A percentile compares a stretch with the other conserved stretches of the same genome.
phyloP scores from a whole-genome alignment of 1,140 invertebrate genomes.

The Drosophila eugracilis region DNA sequence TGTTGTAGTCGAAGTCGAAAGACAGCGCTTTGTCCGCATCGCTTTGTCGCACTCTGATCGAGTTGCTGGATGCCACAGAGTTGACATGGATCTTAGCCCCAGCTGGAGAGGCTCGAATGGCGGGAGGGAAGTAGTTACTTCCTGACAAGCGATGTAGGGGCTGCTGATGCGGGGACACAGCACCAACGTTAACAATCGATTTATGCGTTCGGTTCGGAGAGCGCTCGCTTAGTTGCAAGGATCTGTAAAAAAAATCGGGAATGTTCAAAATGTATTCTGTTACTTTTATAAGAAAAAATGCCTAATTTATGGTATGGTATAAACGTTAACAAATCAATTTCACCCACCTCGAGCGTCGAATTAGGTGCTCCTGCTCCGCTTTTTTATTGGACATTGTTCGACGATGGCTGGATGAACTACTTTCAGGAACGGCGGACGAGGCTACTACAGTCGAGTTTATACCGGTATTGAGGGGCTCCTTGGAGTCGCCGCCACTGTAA shows the following conservation, averaged over 20 bases:
- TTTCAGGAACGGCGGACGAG: neutral
- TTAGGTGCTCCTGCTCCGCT: conserved; percentile 75
- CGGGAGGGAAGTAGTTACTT: conserved; percentile 47
- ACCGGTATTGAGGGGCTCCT: conserved; percentile 54
- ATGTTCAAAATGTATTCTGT: neutral
- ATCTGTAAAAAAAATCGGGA: conserved; percentile 53
- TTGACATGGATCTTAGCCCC: conserved; percentile 27
- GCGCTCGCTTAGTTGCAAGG: conserved; percentile 79
- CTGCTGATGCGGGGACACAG: conserved; percentile 47
- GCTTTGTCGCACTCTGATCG: conserved; percentile 46
- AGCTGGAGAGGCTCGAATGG: conserved; percentile 50
- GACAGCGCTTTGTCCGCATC: conserved; percentile 80
- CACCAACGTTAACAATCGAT: conserved; percentile 63
- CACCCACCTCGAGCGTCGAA: conserved; percentile 79
- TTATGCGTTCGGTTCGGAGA: conserved; percentile 81
- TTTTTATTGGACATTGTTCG: conserved; percentile 62
- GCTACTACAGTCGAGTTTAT: conserved; percentile 18
- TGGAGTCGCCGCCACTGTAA: conserved; percentile 74
- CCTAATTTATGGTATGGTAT: too few species aligned
- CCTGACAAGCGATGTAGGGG: conserved; percentile 33
- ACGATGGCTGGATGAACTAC: conserved; percentile 38
- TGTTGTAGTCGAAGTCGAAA: conserved; percentile 81
- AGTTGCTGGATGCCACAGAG: neutral
- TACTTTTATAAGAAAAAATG: too few species aligned
- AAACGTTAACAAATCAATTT: neutral